Evolutionary conservation across 2,113 vertebrate species (phyloP).

Genomic region (Empidonax traillii): DNA sequence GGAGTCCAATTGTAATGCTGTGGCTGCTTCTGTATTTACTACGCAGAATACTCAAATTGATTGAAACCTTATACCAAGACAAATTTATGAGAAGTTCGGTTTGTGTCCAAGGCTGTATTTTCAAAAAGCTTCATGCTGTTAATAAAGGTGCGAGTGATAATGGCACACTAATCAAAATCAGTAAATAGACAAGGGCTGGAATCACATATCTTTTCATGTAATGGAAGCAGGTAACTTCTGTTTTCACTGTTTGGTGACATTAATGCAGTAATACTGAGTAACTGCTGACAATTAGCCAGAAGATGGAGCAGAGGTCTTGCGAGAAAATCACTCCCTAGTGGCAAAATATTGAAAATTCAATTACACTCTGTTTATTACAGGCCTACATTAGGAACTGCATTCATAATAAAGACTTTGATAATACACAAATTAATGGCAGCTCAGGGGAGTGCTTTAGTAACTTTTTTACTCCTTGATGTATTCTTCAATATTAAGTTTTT

Average conservation of each 20-base stretch:
- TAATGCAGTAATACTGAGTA: constrained; percentile 69
- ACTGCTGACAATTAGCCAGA: constrained; percentile 79
- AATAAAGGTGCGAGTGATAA: neutral
- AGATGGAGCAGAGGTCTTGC: constrained; percentile 81
- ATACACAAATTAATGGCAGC: constrained; percentile 79
- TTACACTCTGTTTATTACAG: constrained; percentile 82
- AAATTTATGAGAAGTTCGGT: neutral
- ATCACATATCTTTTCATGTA: neutral
- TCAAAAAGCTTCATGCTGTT: neutral
- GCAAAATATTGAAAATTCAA: constrained; percentile 85
- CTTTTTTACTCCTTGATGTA: constrained; percentile 64
- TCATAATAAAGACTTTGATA: constrained; percentile 80
- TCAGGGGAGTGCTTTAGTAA: constrained; percentile 71
- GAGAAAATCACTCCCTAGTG: constrained; percentile 78
- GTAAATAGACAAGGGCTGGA: constrained; percentile 5
- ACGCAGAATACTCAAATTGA: neutral
- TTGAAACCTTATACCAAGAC: neutral
- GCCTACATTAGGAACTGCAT: constrained; percentile 75
- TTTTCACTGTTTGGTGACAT: constrained; percentile 67
- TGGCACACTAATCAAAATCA: neutral
- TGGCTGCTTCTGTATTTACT: neutral
- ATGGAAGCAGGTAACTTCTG: constrained; percentile 32
- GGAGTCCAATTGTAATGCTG: neutral
- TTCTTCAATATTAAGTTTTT: constrained; percentile 73
- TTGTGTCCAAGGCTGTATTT: neutral